A percentile compares a stretch with the other conserved stretches of the same genome.
Evolutionary conservation across 2,113 vertebrate species (phyloP).

Genomic region (Neodontobutis hainanensis): DNA sequence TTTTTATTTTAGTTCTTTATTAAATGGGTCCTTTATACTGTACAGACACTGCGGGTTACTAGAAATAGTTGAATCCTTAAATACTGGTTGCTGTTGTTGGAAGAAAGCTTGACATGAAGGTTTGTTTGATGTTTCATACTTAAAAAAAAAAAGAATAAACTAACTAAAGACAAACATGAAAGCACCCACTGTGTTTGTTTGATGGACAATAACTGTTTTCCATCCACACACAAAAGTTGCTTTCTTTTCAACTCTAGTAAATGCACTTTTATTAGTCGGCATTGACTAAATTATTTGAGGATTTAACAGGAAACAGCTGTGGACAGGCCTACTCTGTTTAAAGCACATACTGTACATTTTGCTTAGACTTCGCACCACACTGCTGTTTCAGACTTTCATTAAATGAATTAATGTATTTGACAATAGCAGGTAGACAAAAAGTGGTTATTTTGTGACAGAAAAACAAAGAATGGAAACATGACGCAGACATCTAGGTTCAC

Average conservation of each 20-base stretch:
- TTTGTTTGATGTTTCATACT: conserved; percentile 29
- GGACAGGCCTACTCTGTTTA: too few relatives aligned
- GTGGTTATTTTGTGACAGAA: background rate
- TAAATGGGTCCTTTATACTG: conserved; percentile 32
- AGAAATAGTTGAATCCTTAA: conserved; percentile 24
- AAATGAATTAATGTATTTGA: too few relatives aligned
- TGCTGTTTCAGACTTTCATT: too few relatives aligned
- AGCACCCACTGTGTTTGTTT: background rate
- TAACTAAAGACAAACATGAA: background rate
- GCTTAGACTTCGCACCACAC: too few relatives aligned
- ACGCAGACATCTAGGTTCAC: background rate
- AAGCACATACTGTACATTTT: too few relatives aligned
- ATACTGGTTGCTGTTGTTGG: background rate
- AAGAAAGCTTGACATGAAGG: background rate
- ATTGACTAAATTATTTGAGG: background rate
- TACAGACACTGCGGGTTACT: background rate
- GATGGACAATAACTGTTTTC: background rate
- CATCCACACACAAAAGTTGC: background rate
- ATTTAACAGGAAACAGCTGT: background rate
- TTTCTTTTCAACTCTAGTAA: background rate
- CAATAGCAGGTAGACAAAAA: background rate
- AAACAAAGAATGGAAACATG: background rate
- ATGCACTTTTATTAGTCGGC: background rate
- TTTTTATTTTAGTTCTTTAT: conserved; percentile 52
- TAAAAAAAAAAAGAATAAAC: conserved; percentile 12